Evolutionary conservation across 2,888 invertebrate species (phyloP), one percentile per base, ranked within the genome.

Genomic region (Cerceris rybyensis): DNA sequence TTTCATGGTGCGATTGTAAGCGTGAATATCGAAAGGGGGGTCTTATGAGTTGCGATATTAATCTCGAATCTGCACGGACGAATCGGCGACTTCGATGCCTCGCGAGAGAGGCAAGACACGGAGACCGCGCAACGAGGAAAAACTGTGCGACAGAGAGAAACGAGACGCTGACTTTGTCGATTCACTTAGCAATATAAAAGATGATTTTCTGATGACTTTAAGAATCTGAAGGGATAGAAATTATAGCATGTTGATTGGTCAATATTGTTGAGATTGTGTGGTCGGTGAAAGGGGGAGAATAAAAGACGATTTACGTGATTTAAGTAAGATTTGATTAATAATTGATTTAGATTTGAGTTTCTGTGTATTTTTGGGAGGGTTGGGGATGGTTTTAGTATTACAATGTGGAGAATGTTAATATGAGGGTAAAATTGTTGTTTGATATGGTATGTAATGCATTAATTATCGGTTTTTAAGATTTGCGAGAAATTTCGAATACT

Each of bases 11-110:
- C 74, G 68, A 66, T 72, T 75, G 73, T 75, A 67, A 46, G 67
- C 75, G 75, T 52, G 78, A 77, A 82, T 82, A 79, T 82, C 76
- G 75, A 86, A 78, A 75, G 78, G 75, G 70, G 75, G 71, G 66
- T 43, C 28, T 64, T 57, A 39, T 63, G 42, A 13, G 60, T 17
- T 14, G 66, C 58, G 85, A 78, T 82, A 86, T 86, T 84, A 84
- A 84, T 83, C 75, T 76, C 75, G 74, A 67, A 74, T 69, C 67
- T 84, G 16, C 78, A 70, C 71, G 80, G 64, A 75, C 75, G 84
- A 79, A 84, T 78, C 75, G 86, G 85, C 86, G 86, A 85, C 84
- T 86, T 85, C 85, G 85, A 85, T 85, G 85, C 85, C 80, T 81
- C 86, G 86, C 85, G 70, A 71, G 57, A 66, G 81, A 68, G 65